These are phyloP conservation scores for Sciurus niger DNA, from an alignment of 2,113 vertebrate species.

Conservation along the genomic window DNA sequence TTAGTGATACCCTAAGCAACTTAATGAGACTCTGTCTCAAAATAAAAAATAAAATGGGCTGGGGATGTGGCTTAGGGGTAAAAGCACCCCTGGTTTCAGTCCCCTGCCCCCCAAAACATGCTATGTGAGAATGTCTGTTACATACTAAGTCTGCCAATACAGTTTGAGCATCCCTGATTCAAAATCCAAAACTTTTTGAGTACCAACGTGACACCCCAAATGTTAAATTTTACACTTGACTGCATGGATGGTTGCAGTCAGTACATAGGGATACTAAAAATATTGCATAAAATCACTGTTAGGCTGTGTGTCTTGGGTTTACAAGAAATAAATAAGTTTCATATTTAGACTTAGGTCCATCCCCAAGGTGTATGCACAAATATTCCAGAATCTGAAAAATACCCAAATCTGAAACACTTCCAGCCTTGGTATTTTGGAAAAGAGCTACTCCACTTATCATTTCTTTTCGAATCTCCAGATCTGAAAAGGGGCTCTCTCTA, in stretches of 20 bases:
- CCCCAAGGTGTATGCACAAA: too few species aligned
- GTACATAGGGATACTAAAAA: neutral
- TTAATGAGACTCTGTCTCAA: neutral
- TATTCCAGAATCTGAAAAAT: neutral
- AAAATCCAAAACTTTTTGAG: too few species aligned
- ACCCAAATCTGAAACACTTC: neutral
- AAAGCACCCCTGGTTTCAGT: neutral
- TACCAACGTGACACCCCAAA: neutral
- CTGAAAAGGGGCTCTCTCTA: neutral
- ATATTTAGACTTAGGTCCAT: neutral
- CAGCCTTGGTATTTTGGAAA: neutral
- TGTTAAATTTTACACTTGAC: neutral
- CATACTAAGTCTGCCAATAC: neutral
- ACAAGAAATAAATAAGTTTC: neutral
- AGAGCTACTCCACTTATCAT: neutral
- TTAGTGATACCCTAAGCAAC: neutral
- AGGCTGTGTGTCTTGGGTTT: neutral
- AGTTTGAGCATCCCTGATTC: neutral
- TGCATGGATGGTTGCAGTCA: too few species aligned
- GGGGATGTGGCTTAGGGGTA: neutral
- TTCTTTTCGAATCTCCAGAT: neutral
- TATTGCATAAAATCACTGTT: too few species aligned
- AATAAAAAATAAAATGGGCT: neutral
- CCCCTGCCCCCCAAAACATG: neutral
- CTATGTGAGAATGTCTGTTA: too few species aligned